Conservation (phyloP, 2,888 invertebrate genomes). For the Nephrotoma guestfalica region DNA sequence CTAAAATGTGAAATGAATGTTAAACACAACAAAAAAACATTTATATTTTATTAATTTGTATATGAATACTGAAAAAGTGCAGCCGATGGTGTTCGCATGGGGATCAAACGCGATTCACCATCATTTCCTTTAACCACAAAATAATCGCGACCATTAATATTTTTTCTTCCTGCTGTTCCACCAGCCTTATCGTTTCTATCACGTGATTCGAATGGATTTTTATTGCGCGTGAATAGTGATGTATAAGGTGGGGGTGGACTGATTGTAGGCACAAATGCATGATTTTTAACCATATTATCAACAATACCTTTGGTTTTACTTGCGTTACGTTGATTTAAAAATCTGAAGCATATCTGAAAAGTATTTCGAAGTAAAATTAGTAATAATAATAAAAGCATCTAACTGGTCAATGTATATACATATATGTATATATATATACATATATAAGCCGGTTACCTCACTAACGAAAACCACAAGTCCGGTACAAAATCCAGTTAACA, state of each 20-base stretch:
- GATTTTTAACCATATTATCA: conserved; percentile 17
- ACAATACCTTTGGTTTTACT: background rate
- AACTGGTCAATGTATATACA: background rate
- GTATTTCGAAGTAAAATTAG: background rate
- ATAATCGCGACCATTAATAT: conserved; percentile 65
- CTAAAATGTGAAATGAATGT: no score
- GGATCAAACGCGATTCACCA: conserved; percentile 54
- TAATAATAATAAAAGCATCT: background rate
- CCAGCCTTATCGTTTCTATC: conserved; percentile 15
- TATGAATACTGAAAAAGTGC: conserved; percentile 51
- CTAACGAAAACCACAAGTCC: conserved; percentile 47
- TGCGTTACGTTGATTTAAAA: background rate
- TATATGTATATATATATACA: background rate
- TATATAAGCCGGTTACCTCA: conserved; percentile 35
- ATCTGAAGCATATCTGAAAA: conserved; percentile 7
- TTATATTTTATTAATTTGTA: conserved; percentile 19
- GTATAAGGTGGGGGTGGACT: conserved; percentile 53
- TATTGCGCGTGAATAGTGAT: background rate
- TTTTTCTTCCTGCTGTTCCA: conserved; percentile 33
- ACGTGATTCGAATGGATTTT: background rate
- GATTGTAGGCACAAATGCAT: conserved; percentile 17
- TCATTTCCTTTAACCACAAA: conserved; percentile 45
- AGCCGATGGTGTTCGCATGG: conserved; percentile 60
- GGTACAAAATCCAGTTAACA: conserved; percentile 50
- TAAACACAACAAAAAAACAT: no score